A percentile compares a stretch with the other conserved stretches of the same genome.
Conservation (phyloP, 2,113 vertebrate genomes). For the Hystrix cristata region DNA sequence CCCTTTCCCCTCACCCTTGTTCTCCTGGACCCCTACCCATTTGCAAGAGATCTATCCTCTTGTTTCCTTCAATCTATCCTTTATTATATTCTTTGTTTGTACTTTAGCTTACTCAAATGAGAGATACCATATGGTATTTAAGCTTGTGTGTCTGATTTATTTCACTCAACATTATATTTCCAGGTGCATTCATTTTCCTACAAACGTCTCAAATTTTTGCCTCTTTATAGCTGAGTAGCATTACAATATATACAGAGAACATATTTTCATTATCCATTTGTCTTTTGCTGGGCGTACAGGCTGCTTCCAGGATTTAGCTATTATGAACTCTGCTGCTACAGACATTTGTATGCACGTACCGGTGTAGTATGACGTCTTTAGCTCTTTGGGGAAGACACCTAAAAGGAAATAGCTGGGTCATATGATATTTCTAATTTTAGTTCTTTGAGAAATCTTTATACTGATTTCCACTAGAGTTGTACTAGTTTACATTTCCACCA, state of each 20-base stretch:
- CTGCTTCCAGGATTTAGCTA: not conserved
- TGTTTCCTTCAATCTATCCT: not conserved
- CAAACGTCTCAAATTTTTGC: not conserved
- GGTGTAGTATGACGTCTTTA: not conserved
- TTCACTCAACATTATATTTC: not conserved
- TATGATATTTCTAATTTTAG: not conserved
- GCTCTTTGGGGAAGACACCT: not conserved
- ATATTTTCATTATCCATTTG: not conserved
- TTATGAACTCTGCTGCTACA: not conserved
- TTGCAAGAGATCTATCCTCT: not conserved
- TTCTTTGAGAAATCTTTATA: not conserved
- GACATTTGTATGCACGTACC: not conserved
- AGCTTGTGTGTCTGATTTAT: not conserved
- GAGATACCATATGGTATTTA: not conserved
- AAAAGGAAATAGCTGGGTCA: not conserved
- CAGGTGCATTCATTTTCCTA: not conserved
- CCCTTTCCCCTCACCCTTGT: not conserved
- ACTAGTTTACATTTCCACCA: not conserved
- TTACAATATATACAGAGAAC: not conserved
- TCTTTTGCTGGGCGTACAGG: not conserved
- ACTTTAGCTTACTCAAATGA: not conserved
- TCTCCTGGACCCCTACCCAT: not conserved
- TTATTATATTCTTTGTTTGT: not conserved
- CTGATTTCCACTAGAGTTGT: not conserved
- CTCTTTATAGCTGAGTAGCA: not conserved